Base-by-base conservation (phyloP, 2,797 vertebrate genomes). In the Eulemur coronatus region DNA sequence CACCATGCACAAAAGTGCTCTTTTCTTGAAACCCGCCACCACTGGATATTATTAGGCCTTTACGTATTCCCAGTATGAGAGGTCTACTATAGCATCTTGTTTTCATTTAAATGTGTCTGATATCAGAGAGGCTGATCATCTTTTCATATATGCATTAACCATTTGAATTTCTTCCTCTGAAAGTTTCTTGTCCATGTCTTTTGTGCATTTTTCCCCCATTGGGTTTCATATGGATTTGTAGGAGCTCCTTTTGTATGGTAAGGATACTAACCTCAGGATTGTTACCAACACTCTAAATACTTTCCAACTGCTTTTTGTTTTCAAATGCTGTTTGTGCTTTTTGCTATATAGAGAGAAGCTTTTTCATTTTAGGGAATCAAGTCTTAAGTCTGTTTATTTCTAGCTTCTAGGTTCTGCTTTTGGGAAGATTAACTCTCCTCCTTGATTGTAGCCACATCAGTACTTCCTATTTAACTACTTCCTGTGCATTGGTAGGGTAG, bases 331-430 rank as follows among this genome's bases (percentile, higher is more conserved):
- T 95, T 76, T 18, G 43, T 88, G 52, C 3, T 28, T 91, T 90
- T 87, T 67, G 17, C 75, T 75, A 11, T 50, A 85, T 4, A 61
- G 78, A 92, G 85, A 81, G 17, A 89, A 55, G 15, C 5, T 1
- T 92, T 91, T 76, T 63, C 48, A 81, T 75, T 70, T 84, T 84
- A 86, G n/a, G 55, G 28, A 59, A 35, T 78, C 35, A 84, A 63
- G 38, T 18, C 50, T 80, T 85, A 63, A 84, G 12, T 55, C 46
- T n/a, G 8, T 75, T 94, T 80, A 20, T 55, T 91, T 87, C n/a
- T 87, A 81, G 18, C 67, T 87, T 92, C n/a, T 87, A 81, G 18
- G 61, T 87, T 92, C 48, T 85, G 35, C 50, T 84, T 91, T 80
- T 67, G 30, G 5, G 22, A 73, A 61, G 20, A 35, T 84, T 52